Evolutionary conservation across 2,113 vertebrate genomes (phyloP), one percentile per base, ranked within the genome.

Genomic region (Neopipo cinnamomea): DNA sequence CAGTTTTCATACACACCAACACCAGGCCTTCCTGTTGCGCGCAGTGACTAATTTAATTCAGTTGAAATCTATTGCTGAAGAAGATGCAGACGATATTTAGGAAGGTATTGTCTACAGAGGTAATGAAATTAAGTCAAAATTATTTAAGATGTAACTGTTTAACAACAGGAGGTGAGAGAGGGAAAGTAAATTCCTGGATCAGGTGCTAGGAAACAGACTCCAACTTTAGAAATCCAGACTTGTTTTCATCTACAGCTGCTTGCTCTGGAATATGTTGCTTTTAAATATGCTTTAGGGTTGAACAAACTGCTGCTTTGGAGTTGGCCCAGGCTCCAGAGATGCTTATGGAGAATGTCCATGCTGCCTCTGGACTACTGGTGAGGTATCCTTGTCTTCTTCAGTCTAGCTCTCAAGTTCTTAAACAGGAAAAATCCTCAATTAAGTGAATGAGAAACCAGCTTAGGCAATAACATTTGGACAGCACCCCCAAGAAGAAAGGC

Each of bases 21-120:
- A 22, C 14, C 7, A 39, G 12, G 39, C 39, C n/a, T 46, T 52
- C 28, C 28, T 13, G 8, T 21, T 37, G 37, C 27, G 14, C 1
- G 5, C 42, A 42, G 28, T 3, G 28, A 37, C 46, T 66, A 22
- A 73, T 61, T 46, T 33, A 59, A 35, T 84, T 23, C 47, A 68
- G n/a, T 11, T 11, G 41, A 79, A 23, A 52, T 18, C 19, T 2
- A 53, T 6, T 0, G 0, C 28, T 62, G 23, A 68, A 61, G 37
- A 82, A 27, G 49, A 85, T n/a, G 56, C n/a, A 41, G 44, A 59
- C 10, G 33, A 39, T 44, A 44, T 62, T 68, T 79, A 58, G 37
- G 53, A 31, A 79, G 87, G 28, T 30, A 37, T 0, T 14, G 8
- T 11, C 35, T 53, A 46, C 20, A 58, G 31, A 65, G n/a, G 33